phyloP scores from a whole-genome alignment of 2,888 invertebrate species.

The Andrena camellia region DNA sequence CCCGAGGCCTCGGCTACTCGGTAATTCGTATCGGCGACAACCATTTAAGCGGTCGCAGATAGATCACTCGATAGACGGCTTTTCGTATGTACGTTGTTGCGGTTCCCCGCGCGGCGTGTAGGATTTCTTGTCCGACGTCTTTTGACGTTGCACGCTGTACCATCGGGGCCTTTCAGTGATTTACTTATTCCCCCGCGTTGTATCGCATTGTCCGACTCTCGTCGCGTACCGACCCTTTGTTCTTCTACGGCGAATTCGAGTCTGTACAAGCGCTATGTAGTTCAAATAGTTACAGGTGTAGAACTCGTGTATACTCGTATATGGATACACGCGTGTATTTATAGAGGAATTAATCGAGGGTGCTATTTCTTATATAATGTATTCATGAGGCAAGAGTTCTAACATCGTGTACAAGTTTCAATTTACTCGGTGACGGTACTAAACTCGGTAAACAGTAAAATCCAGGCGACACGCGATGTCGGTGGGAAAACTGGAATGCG shows the following conservation, averaged over 20 bases:
- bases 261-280: too few relatives aligned
- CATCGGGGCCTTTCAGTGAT: slow-evolving; percentile 6
- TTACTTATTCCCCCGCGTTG: not conserved
- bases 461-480: slow-evolving; percentile 27
- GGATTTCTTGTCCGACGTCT: slow-evolving; percentile 9
- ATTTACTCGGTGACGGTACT: slow-evolving; percentile 20
- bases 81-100: slow-evolving; percentile 35
- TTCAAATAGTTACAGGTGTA: too few relatives aligned
- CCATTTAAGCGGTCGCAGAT: slow-evolving; percentile 55
- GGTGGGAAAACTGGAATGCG: slow-evolving; percentile 36
- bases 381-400: not conserved
- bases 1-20: slow-evolving; percentile 36
- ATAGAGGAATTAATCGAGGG: not conserved
- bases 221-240: not conserved
- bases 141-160: not conserved
- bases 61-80: slow-evolving; percentile 54
- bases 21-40: slow-evolving; percentile 64
- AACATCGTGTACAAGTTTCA: not conserved
- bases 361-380: not conserved
- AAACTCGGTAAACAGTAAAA: slow-evolving; percentile 16
- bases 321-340: not conserved
- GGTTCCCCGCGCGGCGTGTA: slow-evolving; percentile 3
- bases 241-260: too few relatives aligned
- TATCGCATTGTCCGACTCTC: not conserved
- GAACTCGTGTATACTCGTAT: not conserved